Conservation (phyloP, 2,797 vertebrate genomes). For the Tragopan temminckii region DNA sequence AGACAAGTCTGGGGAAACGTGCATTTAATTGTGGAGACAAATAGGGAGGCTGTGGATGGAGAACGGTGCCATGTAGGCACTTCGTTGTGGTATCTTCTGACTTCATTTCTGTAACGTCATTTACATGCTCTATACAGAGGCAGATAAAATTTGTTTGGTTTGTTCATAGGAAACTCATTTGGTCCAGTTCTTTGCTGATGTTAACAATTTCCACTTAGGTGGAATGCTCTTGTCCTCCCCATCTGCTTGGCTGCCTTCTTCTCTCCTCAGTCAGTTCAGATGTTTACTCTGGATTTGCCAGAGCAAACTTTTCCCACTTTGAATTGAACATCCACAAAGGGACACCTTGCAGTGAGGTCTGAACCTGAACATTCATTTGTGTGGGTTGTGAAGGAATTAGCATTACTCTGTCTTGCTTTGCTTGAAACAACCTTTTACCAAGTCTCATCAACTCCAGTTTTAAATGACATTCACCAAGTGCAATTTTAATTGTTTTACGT, state of each 20-base stretch:
- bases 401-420: not conserved
- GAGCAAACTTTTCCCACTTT: rapidly evolving
- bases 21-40: not conserved
- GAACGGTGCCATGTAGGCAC: not conserved
- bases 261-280: rapidly evolving
- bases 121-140: not conserved
- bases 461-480: not conserved
- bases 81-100: not conserved
- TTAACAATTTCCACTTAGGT: not conserved
- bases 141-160: not conserved
- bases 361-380: not conserved
- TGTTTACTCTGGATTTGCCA: not conserved
- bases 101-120: not conserved
- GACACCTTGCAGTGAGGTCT: not conserved
- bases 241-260: not conserved
- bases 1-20: not conserved
- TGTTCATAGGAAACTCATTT: not conserved
- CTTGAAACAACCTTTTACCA: not conserved
- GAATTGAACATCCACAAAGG: not conserved
- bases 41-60: not conserved
- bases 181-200: not conserved
- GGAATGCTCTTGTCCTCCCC: rapidly evolving
- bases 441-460: not conserved
- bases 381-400: not conserved
- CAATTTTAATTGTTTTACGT: not conserved